These are phyloP conservation scores for Chelonus formosanus DNA, from an alignment of 2,888 invertebrate genomes.

Conservation along the genomic window DNA sequence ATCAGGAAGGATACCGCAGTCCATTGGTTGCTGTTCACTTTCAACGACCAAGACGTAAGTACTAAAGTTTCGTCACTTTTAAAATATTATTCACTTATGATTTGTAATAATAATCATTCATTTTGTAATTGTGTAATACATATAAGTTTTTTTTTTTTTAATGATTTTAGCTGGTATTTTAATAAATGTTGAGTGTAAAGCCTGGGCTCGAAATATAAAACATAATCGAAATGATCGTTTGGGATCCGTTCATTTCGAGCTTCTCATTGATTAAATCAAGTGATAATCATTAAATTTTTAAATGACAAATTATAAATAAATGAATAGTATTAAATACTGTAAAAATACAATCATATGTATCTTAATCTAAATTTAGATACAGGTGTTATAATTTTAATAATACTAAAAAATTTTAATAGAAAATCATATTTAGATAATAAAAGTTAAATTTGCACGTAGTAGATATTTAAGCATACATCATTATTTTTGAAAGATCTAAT, in stretches of 20 bases:
- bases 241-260: constrained; percentile 79
- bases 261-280: constrained; percentile 68
- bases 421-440: too few species aligned
- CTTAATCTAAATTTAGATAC: too few species aligned
- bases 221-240: constrained; percentile 75
- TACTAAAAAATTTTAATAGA: too few species aligned
- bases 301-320: neutral
- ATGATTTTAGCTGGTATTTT: constrained; percentile 65
- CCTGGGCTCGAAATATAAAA: constrained; percentile 75
- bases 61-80: constrained; percentile 40
- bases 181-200: constrained; percentile 77
- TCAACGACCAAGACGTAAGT: constrained; percentile 82
- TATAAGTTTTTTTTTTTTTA: too few species aligned
- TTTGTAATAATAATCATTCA: neutral
- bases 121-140: too few species aligned
- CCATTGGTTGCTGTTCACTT: constrained; percentile 89
- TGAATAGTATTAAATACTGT: neutral
- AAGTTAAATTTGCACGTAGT: too few species aligned
- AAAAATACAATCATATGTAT: too few species aligned
- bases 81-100: neutral
- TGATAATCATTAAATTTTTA: neutral
- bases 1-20: constrained; percentile 86
- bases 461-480: too few species aligned
- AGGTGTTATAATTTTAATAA: too few species aligned
- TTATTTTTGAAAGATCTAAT: too few species aligned